These are phyloP conservation scores for Cottus gobio DNA, from an alignment of 2,113 vertebrate genomes.

Conservation along the genomic window DNA sequence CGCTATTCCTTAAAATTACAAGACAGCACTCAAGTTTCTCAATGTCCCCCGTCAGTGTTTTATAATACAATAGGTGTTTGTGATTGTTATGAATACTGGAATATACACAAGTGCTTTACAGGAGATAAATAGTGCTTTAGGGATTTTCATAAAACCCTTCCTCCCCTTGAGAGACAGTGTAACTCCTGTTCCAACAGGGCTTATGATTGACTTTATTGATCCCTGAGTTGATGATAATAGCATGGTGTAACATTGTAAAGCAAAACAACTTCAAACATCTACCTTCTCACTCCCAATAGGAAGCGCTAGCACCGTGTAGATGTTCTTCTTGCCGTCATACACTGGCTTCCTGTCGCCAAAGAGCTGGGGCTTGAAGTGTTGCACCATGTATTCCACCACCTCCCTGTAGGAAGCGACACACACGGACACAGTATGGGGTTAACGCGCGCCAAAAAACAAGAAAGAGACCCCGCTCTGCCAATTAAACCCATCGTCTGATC, in stretches of 20 bases:
- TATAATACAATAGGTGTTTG: constrained; percentile 5
- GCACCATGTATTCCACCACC: constrained; percentile 99
- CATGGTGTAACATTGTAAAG: background rate
- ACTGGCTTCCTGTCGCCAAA: constrained; percentile 98
- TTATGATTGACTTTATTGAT: constrained; percentile 13
- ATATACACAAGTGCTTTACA: background rate
- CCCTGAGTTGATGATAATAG: background rate
- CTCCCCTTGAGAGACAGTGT: background rate
- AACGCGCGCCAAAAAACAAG: constrained; percentile 5
- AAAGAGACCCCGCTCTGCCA: constrained; percentile 4
- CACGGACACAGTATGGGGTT: constrained; percentile 16
- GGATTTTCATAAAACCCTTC: background rate
- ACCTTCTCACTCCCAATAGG: constrained; percentile 98
- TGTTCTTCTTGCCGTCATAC: constrained; percentile 99
- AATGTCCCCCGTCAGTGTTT: background rate
- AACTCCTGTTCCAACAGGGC: background rate
- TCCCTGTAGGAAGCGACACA: constrained; percentile 83
- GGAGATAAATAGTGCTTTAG: background rate
- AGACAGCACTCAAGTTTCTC: background rate
- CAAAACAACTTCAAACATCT: constrained; percentile 37
- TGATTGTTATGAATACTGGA: background rate
- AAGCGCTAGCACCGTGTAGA: constrained; percentile 97
- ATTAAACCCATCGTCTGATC: constrained; percentile 45
- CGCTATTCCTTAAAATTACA: background rate
- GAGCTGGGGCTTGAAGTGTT: constrained; percentile 99